Evolutionary conservation across 2,888 invertebrate species (phyloP), one percentile per base, ranked within the genome.

Genomic region (Cerceris rybyensis): DNA sequence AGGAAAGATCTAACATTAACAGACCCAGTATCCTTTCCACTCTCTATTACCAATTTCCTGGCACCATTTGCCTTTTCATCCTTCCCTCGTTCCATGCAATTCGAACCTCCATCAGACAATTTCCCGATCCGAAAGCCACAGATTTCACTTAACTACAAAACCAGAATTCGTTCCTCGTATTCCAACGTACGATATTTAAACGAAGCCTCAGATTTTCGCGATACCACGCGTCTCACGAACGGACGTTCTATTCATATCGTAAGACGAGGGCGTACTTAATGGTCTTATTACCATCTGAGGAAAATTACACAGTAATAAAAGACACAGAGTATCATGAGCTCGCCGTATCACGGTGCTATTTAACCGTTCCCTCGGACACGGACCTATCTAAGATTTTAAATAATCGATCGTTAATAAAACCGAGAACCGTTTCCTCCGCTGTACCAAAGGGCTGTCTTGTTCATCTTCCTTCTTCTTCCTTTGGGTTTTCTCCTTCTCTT

Each of bases 401-500:
- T 55, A 55, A 55, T 55, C 54, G 50, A n/a, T n/a, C n/a, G 50
- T n/a, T 50, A 55, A 55, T 17, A 14, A 16, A 17, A 16, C 46
- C 46, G 39, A n/a, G 13, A 41, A 42, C n/a, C 16, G 41, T 64
- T 64, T 39, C 11, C 49, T 55, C 55, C 54, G 14, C 16, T 13
- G 52, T 42, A 49, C 50, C 57, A 13, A 49, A 16, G n/a, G 63
- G 52, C 41, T 61, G 28, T 28, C 28, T 4, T 28, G 28, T 28
- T 28, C 28, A 28, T 28, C 28, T 4, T 28, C 28, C 28, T 28
- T 4, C 28, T 28, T 28, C 1, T 28, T 28, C 28, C n/a, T n/a
- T n/a, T n/a, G n/a, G n/a, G 28, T 4, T 2, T 28, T 28, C 28
- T 28, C 28, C 68, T 61, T 58, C 43, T 58, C 52, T 69, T 43